Evolutionary conservation across 2,888 invertebrate genomes (phyloP), one percentile per base, ranked within the genome.

Genomic region (Drosophila robusta): DNA sequence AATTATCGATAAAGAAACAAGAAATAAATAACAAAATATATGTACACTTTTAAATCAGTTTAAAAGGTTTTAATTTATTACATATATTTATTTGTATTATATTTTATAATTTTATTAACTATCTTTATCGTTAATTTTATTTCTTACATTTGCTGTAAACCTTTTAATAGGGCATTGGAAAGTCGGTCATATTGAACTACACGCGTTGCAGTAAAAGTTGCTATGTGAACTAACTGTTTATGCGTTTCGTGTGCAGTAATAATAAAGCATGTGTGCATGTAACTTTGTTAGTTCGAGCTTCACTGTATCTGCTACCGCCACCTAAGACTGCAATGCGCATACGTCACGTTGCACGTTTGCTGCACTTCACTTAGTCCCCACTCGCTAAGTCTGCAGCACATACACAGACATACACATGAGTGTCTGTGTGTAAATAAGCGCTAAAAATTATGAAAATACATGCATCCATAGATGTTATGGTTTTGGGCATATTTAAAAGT

Each of bases 311-410:
- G 41, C 29, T 50, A 18, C 39, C 38, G 32, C n/a, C 14, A 52
- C 14, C 45, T 22, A 29, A 14, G 12, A 32, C 32, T 38, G 45
- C 34, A 57, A 57, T 57, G 56, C 51, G 61, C 47, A 70, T 63
- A 70, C 70, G 70, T 52, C 70, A 57, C 32, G 52, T 70, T 57
- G 14, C 7, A 14, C 16, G 39, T n/a, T 49, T 45, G 44, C 45
- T 56, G 51, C 45, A 39, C 63, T 44, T 45, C 16, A 47, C 41
- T 16, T 11, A 29, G 18, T n/a, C 18, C 34, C 34, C 22, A 22
- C 22, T n/a, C 34, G 7, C 4, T 11, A 7, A 14, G 46, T 14
- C 46, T 46, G 46, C 29, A 46, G 16, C 29, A 14, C 14, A 18
- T 9, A 29, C 22, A 11, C 16, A 29, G 34, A 1, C 12, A 34